A percentile compares a stretch with the other conserved stretches of the same genome.
Evolutionary conservation across 2,113 vertebrate species (phyloP).

Genomic region (Sapajus apella): DNA sequence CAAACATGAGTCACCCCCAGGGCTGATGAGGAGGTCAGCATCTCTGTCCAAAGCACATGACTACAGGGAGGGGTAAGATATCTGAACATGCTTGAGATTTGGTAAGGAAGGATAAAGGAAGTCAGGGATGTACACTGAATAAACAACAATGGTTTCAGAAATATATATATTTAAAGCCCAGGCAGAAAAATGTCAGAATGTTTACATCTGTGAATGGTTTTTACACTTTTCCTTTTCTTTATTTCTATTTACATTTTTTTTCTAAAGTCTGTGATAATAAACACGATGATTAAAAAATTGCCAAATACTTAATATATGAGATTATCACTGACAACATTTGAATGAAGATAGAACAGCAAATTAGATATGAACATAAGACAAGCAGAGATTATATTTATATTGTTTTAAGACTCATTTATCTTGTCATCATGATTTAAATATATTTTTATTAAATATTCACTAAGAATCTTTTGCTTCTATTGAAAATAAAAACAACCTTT

Average conservation of each 20-base stretch:
- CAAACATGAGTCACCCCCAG: neutral
- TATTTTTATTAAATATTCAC: conserved; percentile 25
- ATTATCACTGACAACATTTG: neutral
- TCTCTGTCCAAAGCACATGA: neutral
- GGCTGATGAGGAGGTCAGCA: neutral
- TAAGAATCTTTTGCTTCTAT: neutral
- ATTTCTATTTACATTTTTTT: neutral
- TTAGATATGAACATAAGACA: neutral
- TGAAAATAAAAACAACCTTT: neutral
- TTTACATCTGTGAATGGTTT: neutral
- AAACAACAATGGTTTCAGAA: neutral
- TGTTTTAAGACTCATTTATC: neutral
- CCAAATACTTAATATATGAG: neutral
- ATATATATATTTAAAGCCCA: neutral
- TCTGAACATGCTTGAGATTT: neutral
- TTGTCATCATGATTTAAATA: neutral
- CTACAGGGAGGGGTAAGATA: neutral
- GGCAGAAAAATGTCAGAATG: neutral
- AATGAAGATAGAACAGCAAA: neutral
- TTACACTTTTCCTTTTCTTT: neutral
- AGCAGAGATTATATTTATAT: neutral
- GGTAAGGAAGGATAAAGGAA: neutral
- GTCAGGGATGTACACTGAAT: neutral
- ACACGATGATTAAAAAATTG: neutral
- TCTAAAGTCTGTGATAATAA: neutral